Evolutionary conservation across 1,140 invertebrate species (phyloP), one percentile per base, ranked within the genome.

Genomic region (Eriocheir sinensis): DNA sequence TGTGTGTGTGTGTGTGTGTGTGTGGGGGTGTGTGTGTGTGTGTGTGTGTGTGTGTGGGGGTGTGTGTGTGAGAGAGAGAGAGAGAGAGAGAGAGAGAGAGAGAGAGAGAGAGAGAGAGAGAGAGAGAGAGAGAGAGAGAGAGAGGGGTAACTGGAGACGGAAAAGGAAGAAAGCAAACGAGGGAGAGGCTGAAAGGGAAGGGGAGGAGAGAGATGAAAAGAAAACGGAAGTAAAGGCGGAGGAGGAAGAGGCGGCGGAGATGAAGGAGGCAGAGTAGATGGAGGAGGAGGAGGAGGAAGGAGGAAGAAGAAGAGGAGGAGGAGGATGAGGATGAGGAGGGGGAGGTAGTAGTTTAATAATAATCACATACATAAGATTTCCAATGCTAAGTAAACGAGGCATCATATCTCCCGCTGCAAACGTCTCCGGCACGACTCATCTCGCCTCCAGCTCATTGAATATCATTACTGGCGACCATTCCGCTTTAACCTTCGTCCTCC

Each of bases 81-180:
- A 60, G 53, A 60, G 53, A 60, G 53, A 60, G 53, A 60, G 53
- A 60, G 53, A 60, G 53, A 60, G 53, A 60, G 53, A 60, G 53
- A 60, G 53, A 60, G 53, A 60, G 53, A 60, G 53, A 60, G 53
- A 60, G 53, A 60, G 53, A 60, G 53, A 60, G 53, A 60, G 53
- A 60, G 53, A 60, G 53, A 60, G 53, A 60, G 53, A 60, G 53
- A 60, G 53, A 60, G 53, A 60, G 53, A 60, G 53, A 60, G 53
- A 60, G 53, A 60, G 53, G 27, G 53, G 27, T 9, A 60, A 21
- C 3, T 9, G 21, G 4, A 48, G 44, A 48, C 4, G 44, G 15
- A 15, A 48, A 15, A 48, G 44, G 15, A 15, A 48, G 44, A 48
- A 15, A 48, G 44, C 4, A 15, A 48, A 15, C 4, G 44, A 48